Base-by-base conservation (phyloP, 2,797 vertebrate species). In the Tympanoctomys barrerae region DNA sequence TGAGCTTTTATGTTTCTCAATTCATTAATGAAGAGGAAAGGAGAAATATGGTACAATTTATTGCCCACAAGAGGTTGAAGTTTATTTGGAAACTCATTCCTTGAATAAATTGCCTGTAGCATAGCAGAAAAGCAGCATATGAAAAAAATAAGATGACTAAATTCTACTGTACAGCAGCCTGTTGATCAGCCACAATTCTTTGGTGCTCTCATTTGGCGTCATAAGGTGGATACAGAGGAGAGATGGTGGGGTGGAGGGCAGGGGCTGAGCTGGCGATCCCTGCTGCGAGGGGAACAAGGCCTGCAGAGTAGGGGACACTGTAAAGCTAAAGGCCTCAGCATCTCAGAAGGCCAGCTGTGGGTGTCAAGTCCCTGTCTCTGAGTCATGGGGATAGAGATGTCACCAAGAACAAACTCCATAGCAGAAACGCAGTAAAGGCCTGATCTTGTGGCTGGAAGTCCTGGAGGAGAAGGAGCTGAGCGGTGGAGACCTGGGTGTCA, bases 271-370 rank as follows among this genome's bases (percentile, higher is more conserved):
- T 1, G 22, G 19, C 24, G 46, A 6, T 11, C 4, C 31, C n/a
- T 2, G 10, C 8, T 26, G 33, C 39, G 2, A 46, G 16, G 10
- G 24, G n/a, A 24, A 7, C 0, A 6, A 14, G 22, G 52, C 12
- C 1, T 11, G 5, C 36, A 18, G 0, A 5, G 13, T 19, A 11
- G n/a, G 14, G n/a, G 39, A 13, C 9, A 1, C 8, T 24, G 31
- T 12, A 21, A 62, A 14, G 24, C 5, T 21, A 8, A 3, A 0
- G 73, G 8, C 33, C 4, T 52, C 19, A 39, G 11, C n/a, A 26
- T 73, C 28, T 31, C 28, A 31, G 71, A 54, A 33, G 62, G 33
- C 31, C 2, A 2, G 49, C 14, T 3, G 5, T 52, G 36, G 18
- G 12, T 59, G 46, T 86, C 36, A 11, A 81, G 46, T 16, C 28